Evolutionary conservation across 2,888 invertebrate species (phyloP), one percentile per base, ranked within the genome.

Genomic region (Anticlea derivata): DNA sequence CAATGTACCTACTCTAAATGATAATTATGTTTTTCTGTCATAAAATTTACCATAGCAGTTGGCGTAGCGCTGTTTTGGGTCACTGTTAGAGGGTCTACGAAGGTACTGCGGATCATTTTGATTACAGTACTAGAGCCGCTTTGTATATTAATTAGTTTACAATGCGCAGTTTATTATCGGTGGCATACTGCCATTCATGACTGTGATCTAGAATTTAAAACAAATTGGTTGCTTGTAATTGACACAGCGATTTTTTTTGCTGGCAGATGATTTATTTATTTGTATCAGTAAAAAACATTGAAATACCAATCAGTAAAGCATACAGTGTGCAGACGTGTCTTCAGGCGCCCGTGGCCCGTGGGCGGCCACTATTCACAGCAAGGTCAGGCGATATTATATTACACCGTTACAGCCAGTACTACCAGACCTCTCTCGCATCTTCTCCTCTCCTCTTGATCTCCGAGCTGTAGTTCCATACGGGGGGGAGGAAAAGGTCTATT

Each of bases 311-410:
- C 61, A 60, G 65, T 60, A 56, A 58, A 66, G 62, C 61, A 43
- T 65, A 61, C 60, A 65, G 60, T 61, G 58, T 62, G 66, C 58
- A 67, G 65, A 67, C 70, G 61, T 66, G 68, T 74, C 73, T 78
- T 75, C 75, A 64, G 53, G 24, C 40, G 13, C 22, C 66, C 77
- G 89, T 89, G 75, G 13, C 22, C 66, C 77, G 89, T 89, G 75
- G 89, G 88, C 85, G 86, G 78, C 63, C 73, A 78, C 88, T 90
- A 90, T 90, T 90, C 85, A 74, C 67, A 80, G 87, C 89, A 88
- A 89, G 89, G 89, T 83, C 86, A 77, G 51, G 65, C 77, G 80
- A 88, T 87, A 89, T 89, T 87, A 84, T 86, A 80, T 88, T 89
- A 83, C 89, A 86, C 67, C 70, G 65, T 61, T 55, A 60, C 63